Conservation (phyloP, 2,113 vertebrate genomes). For the Petrocephalus microphthalmus region DNA sequence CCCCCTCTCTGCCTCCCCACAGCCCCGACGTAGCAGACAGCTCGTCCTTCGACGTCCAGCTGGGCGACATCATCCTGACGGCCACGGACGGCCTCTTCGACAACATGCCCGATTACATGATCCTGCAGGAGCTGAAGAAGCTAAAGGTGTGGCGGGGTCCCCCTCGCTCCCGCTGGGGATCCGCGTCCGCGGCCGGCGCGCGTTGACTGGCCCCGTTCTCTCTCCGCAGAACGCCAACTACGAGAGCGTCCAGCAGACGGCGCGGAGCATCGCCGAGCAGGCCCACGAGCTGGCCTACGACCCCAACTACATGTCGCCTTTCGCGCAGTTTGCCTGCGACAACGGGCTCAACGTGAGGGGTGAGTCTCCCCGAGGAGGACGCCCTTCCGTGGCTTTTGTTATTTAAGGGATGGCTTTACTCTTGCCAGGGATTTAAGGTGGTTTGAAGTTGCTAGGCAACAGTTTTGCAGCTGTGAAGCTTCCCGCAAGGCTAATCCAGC, state of each 20-base stretch:
- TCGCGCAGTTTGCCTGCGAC: constrained; percentile 97
- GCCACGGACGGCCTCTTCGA: constrained; percentile 95
- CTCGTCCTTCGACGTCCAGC: constrained; percentile 92
- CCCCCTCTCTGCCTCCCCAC: constrained; percentile 30
- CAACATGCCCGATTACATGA: constrained; percentile 99
- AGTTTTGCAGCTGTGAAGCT: not conserved
- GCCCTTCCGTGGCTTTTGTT: not conserved
- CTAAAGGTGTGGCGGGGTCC: constrained; percentile 69
- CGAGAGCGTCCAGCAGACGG: constrained; percentile 92
- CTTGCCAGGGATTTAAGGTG: too few species aligned
- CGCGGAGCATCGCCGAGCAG: constrained; percentile 92
- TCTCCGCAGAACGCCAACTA: constrained; percentile 80
- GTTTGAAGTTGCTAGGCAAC: not conserved
- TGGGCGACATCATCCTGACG: constrained; percentile 95
- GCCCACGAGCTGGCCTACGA: constrained; percentile 95
- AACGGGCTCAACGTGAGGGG: constrained; percentile 97
- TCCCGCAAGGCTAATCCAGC: not conserved
- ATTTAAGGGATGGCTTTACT: not conserved
- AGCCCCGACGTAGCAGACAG: constrained; percentile 94
- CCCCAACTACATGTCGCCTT: constrained; percentile 98
- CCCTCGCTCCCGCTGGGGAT: not conserved
- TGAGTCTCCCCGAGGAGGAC: constrained; percentile 45
- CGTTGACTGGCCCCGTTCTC: too few species aligned
- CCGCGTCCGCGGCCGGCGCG: not conserved
- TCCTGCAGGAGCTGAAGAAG: constrained; percentile 94